Evolutionary conservation across 2,888 invertebrate genomes (phyloP), one percentile per base, ranked within the genome.

Genomic region (Orthosia incerta): DNA sequence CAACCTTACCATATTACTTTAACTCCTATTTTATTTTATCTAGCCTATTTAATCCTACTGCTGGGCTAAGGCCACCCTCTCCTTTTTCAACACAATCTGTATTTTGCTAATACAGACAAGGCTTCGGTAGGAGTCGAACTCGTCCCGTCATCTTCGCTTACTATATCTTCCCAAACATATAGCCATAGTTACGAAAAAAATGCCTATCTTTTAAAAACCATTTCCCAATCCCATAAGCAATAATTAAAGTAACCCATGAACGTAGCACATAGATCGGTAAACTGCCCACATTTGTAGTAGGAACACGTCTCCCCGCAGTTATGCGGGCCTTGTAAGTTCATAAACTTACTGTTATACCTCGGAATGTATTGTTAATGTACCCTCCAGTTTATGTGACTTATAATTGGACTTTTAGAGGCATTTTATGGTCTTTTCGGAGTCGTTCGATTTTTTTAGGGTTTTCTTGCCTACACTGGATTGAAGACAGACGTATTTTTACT

Each of bases 311-410:
- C 26, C 0, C 48, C 55, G 65, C 82, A 78, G 78, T 82, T 74
- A 70, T 72, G 64, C 50, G 73, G 65, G 55, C 65, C 80, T 78
- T 71, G 73, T 74, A 71, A 78, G 59, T 81, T 81, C 78, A 81
- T 81, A 81, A 81, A 81, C 57, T 74, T 74, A 74, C 81, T 31
- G 71, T 85, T 83, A 85, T 83, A 75, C 82, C 79, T 78, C 72
- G 46, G 39, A 81, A 78, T 81, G 72, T 79, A 67, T 85, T 78
- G 79, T 79, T 85, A 83, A 85, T 82, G 76, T 62, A 82, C 74
- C 75, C n/a, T 73, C 61, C 56, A 77, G 62, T 85, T 80, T 79
- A 82, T 74, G 71, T 76, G 55, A 65, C 61, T 71, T 78, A 78
- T 81, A 81, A 81, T 81, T 81, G 81, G 82, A 65, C 68, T 74